phyloP scores from a whole-genome alignment of 2,113 vertebrate genomes.

The Tachuris rubrigastra region DNA sequence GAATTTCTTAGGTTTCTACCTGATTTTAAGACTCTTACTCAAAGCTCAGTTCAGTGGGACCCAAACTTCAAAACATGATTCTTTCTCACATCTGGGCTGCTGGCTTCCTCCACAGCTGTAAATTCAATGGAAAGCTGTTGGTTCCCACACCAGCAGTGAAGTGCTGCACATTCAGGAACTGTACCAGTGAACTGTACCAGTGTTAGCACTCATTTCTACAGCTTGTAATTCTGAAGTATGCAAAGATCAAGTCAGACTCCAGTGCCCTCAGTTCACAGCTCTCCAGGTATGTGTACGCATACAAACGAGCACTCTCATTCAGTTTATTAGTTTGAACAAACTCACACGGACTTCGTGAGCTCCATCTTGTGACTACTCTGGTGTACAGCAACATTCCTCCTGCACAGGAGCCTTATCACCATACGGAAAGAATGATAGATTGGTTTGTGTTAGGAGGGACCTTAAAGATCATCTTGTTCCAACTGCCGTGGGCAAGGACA shows the following conservation, averaged over 20 bases:
- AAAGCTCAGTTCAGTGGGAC: neutral
- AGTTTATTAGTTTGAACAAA: neutral
- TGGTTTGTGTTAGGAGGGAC: neutral
- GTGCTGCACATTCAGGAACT: neutral
- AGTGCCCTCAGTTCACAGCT: neutral
- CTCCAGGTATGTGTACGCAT: neutral
- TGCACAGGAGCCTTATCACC: neutral
- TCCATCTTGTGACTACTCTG: conserved; percentile 63
- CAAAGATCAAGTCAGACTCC: neutral
- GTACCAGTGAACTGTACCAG: neutral
- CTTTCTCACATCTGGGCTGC: neutral
- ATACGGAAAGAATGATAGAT: neutral
- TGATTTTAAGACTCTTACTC: neutral
- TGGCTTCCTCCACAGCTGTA: neutral
- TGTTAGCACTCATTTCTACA: neutral
- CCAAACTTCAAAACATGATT: neutral
- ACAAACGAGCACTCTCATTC: neutral
- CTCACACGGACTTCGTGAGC: neutral
- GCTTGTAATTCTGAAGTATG: too few species aligned
- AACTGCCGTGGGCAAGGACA: neutral
- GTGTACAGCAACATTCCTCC: neutral
- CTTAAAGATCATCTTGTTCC: neutral
- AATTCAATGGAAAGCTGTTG: accelerated
- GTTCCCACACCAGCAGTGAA: neutral
- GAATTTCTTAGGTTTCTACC: neutral